Evolutionary conservation across 2,113 vertebrate genomes (phyloP).

Genomic region (Malurus cyaneus): DNA sequence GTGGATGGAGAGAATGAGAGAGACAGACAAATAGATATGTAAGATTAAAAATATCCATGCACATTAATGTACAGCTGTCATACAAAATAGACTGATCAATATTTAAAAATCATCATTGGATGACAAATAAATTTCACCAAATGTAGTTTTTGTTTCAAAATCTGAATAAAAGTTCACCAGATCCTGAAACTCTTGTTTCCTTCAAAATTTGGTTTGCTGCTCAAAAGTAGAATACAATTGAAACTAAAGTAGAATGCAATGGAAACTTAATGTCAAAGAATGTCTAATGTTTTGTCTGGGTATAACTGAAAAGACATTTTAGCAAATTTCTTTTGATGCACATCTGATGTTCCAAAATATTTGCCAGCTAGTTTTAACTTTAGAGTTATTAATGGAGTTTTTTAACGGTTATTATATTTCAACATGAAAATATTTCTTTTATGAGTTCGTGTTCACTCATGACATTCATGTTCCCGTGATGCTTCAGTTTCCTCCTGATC

Average conservation of each 20-base stretch:
- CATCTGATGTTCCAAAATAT: background rate
- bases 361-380: background rate
- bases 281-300: rapidly evolving
- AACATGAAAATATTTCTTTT: background rate
- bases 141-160: background rate
- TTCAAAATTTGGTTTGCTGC: background rate
- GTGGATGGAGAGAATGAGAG: background rate
- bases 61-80: background rate
- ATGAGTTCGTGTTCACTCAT: background rate
- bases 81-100: background rate
- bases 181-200: background rate
- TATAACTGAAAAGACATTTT: background rate
- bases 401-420: background rate
- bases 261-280: background rate
- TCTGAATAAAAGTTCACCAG: background rate
- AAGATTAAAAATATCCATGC: background rate
- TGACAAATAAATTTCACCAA: background rate
- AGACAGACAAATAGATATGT: background rate
- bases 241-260: background rate
- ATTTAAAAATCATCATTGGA: background rate
- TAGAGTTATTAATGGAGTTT: background rate
- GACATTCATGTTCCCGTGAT: background rate
- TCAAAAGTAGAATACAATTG: background rate
- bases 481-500: background rate
- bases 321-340: background rate